Evolutionary conservation across 1,140 invertebrate genomes (phyloP).

Genomic region (Sinella curviseta): DNA sequence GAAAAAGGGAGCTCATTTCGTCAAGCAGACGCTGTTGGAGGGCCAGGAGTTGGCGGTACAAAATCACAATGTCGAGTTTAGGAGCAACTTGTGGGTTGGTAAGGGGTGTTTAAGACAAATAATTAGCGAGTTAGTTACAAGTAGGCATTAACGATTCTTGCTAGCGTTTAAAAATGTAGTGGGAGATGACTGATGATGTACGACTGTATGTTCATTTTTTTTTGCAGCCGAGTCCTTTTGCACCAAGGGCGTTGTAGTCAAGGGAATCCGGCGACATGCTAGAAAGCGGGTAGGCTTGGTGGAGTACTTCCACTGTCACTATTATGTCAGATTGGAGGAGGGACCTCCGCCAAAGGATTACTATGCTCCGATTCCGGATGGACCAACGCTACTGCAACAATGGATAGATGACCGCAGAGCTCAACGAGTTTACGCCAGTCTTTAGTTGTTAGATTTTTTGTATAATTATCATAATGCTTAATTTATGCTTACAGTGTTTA

Average conservation of each 20-base stretch:
- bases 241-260: conserved; percentile 72
- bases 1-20: conserved; percentile 78
- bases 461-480: background rate
- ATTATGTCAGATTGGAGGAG: conserved; percentile 88
- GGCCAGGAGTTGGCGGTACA: conserved; percentile 83
- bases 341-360: conserved; percentile 80
- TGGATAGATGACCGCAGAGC: conserved; percentile 64
- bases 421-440: conserved; percentile 48
- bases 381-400: conserved; percentile 70
- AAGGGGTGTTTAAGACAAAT: conserved; percentile 58
- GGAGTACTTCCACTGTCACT: conserved; percentile 78
- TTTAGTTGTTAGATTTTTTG: conserved; percentile 24
- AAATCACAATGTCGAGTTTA: conserved; percentile 91
- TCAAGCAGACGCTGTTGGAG: conserved; percentile 80
- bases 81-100: conserved; percentile 95
- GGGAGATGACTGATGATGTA: conserved; percentile 11
- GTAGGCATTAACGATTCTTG: background rate
- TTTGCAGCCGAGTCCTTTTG: conserved; percentile 80
- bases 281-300: conserved; percentile 68
- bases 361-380: conserved; percentile 62
- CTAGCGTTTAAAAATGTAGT: conserved; percentile 13
- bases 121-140: too few relatives aligned
- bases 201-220: conserved; percentile 32
- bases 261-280: conserved; percentile 81
- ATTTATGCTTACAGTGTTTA: too few relatives aligned